Conservation (phyloP, 2,888 invertebrate species). For the Drosophila trichaetosa region DNA sequence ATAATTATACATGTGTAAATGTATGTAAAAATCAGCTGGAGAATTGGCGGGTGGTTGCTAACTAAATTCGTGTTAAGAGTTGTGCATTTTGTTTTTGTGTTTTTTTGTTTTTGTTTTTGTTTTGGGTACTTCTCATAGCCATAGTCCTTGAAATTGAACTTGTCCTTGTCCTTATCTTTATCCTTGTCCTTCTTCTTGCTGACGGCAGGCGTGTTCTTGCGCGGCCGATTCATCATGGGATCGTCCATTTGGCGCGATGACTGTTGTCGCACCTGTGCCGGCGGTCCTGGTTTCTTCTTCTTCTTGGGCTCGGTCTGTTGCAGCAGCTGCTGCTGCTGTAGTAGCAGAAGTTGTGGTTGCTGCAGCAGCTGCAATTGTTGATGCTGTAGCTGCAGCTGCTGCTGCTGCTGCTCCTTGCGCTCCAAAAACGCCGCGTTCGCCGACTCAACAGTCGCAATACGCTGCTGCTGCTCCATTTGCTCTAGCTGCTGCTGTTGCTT, state of each 20-base stretch:
- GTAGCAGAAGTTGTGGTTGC: constrained; percentile 40
- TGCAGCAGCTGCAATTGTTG: constrained; percentile 62
- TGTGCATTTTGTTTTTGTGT: constrained; percentile 27
- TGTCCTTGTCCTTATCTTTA: constrained; percentile 48
- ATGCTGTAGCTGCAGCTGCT: constrained; percentile 35
- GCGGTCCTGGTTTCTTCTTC: constrained; percentile 82
- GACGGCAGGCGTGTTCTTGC: constrained; percentile 67
- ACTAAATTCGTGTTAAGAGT: constrained; percentile 7
- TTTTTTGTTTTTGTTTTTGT: constrained; percentile 33
- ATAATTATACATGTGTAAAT: not conserved
- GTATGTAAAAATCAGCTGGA: constrained; percentile 24
- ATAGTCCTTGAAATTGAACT: constrained; percentile 57
- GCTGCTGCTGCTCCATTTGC: constrained; percentile 80
- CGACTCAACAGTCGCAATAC: constrained; percentile 76
- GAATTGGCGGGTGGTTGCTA: constrained; percentile 22
- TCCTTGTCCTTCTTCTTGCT: constrained; percentile 72
- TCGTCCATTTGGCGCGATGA: constrained; percentile 81
- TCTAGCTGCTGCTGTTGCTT: constrained; percentile 77
- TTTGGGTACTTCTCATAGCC: constrained; percentile 80
- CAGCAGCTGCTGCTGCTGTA: constrained; percentile 56
- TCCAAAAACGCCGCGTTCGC: constrained; percentile 79
- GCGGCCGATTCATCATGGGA: constrained; percentile 84
- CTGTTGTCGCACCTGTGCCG: constrained; percentile 76
- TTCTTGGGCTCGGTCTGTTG: constrained; percentile 74
- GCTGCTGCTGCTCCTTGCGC: constrained; percentile 66